phyloP scores from a whole-genome alignment of 2,113 vertebrate genomes.

The Atlantisia rogersi region DNA sequence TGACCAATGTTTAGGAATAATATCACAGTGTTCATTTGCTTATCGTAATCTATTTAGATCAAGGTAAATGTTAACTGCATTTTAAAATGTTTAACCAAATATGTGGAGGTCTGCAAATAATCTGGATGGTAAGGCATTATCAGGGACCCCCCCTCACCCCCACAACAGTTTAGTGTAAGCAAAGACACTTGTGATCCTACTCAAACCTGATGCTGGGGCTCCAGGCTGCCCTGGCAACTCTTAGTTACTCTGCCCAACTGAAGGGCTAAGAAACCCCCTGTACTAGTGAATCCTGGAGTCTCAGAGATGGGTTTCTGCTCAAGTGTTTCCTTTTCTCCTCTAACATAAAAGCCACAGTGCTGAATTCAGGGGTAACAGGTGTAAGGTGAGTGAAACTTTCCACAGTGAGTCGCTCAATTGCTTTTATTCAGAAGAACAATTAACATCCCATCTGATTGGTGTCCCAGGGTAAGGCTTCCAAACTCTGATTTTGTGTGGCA shows the following conservation, averaged over 20 bases:
- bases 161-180: not conserved
- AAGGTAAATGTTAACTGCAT: not conserved
- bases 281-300: not conserved
- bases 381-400: not conserved
- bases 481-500: not conserved
- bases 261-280: not conserved
- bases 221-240: not conserved
- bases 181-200: not conserved
- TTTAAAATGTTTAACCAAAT: not conserved
- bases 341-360: fast-evolving
- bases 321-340: not conserved
- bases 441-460: not conserved
- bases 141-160: not conserved
- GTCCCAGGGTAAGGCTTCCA: not conserved
- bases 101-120: not conserved
- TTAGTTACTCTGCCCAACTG: not conserved
- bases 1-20: not conserved
- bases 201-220: not conserved
- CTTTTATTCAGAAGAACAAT: not conserved
- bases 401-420: not conserved
- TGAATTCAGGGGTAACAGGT: not conserved
- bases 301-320: not conserved
- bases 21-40: not conserved
- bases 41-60: not conserved
- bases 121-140: not conserved